Percentiles rank a stretch among this genome's conserved stretches.
Conservation (phyloP, 1,140 invertebrate genomes). For the Leptopilina boulardi region DNA sequence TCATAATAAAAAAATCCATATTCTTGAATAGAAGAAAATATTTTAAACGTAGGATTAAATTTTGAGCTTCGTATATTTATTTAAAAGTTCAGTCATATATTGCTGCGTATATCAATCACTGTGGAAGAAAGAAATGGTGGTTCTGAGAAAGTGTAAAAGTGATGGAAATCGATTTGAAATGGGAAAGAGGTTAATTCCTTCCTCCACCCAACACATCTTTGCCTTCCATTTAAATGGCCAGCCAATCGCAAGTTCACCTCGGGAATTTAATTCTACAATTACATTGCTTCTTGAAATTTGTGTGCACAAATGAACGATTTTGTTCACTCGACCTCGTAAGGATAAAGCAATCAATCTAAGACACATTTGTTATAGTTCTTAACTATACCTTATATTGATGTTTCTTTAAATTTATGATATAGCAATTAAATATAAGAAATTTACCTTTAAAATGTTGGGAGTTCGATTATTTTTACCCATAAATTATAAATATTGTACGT, state of each 20-base stretch:
- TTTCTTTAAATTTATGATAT: neutral
- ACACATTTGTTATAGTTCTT: neutral
- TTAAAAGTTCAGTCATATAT: neutral
- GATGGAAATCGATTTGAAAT: constrained; percentile 1
- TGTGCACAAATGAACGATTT: neutral
- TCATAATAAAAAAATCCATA: too few species aligned
- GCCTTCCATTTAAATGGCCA: neutral
- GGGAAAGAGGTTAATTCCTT: neutral
- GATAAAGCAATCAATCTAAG: neutral
- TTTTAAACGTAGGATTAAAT: too few species aligned
- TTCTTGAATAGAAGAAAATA: too few species aligned
- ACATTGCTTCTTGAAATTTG: constrained; percentile 2
- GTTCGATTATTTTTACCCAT: too few species aligned
- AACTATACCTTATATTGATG: neutral
- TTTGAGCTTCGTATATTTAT: too few species aligned
- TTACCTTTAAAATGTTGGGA: too few species aligned
- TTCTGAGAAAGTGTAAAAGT: neutral
- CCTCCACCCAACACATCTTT: neutral
- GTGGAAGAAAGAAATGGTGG: neutral
- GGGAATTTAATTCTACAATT: constrained; percentile 3
- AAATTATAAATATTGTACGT: too few species aligned
- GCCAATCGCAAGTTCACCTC: neutral
- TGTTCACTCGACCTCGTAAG: neutral
- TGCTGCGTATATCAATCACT: neutral
- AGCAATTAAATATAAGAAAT: too few species aligned